Base-by-base conservation (phyloP, 2,113 vertebrate species). In the Lamprologus lemairii region DNA sequence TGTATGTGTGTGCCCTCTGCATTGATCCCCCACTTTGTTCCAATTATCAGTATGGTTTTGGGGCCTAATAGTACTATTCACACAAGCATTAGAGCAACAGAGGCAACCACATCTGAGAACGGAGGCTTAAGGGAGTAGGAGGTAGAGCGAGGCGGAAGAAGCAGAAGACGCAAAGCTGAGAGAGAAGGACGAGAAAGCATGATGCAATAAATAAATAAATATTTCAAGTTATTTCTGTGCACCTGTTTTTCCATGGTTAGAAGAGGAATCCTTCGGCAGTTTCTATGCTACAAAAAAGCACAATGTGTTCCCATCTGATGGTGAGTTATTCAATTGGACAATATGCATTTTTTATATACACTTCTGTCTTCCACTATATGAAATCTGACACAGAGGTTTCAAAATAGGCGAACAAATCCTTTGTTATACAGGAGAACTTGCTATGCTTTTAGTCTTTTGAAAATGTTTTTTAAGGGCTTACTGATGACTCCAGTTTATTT, bases 11-110 rank as follows among this genome's bases (percentile, higher is more conserved):
- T 60, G 89, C 84, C 92, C 89, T 83, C 58, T 68, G 85, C 81
- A 94, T 94, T 42, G 92, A 95, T 95, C 90, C 73, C 57, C 86
- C 90, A 87, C 93, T 95, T 95, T 94, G 93, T 94, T 95, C 93
- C 91, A 93, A 94, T 95, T 93, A 95, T 95, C 91, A 90, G 82
- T 86, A 63, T 86, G 90, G 85, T 84, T 91, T 93, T 92, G 86
- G 92, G 75, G 87, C 88, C 90, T 93, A 91, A 92, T 94, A 80
- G 87, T 81, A 82, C 91, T 90, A 92, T 95, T 94, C 93, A 93
- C 91, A 90, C 87, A 87, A 81, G 89, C 79, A 88, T 93, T 93
- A 90, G 79, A 87, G 88, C 84, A 78, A 90, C 90, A 92, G 60
- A 90, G 85, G 86, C 73, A 86, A 79, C 63, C 21, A 8, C 60